Conservation (phyloP, 2,113 vertebrate species). For the Mormoops blainvillei region DNA sequence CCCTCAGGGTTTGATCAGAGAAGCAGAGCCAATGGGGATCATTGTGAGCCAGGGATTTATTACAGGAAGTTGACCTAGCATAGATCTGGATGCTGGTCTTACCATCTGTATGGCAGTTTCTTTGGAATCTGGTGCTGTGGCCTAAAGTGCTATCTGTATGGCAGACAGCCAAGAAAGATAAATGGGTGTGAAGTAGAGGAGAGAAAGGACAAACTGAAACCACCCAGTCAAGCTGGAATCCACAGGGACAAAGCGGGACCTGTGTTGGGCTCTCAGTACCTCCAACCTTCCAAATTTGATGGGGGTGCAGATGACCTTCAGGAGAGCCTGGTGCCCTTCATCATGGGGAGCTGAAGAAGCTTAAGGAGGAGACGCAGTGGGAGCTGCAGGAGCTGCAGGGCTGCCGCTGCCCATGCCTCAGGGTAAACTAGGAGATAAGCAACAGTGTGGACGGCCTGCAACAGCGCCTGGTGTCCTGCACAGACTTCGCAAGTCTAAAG, state of each 20-base stretch:
- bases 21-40: neutral
- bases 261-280: neutral
- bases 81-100: neutral
- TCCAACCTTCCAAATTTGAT: neutral
- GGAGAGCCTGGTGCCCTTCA: neutral
- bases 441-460: neutral
- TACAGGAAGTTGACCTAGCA: neutral
- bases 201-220: neutral
- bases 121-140: neutral
- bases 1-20: neutral
- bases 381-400: neutral
- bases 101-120: neutral
- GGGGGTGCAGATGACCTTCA: accelerated
- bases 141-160: neutral
- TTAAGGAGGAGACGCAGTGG: neutral
- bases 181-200: accelerated
- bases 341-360: neutral
- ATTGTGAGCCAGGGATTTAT: neutral
- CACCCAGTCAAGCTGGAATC: neutral
- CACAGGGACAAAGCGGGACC: neutral
- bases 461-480: neutral
- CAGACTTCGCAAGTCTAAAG: neutral
- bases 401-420: neutral
- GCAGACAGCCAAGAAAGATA: neutral
- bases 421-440: too few species aligned